phyloP scores from a whole-genome alignment of 2,113 vertebrate species.

The Lamprotornis superbus region DNA sequence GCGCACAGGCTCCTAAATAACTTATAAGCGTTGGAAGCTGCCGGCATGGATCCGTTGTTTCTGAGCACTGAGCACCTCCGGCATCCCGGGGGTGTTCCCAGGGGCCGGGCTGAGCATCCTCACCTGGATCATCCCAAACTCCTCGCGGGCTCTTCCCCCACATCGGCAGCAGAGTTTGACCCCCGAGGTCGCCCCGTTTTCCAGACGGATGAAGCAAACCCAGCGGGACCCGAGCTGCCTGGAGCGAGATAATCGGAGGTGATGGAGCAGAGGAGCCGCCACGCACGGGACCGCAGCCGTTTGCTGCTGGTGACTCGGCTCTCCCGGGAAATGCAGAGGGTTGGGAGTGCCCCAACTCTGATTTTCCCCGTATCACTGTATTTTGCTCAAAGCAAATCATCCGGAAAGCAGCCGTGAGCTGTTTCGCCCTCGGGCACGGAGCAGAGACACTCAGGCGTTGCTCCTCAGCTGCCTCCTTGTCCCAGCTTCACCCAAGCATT shows the following conservation, averaged over 20 bases:
- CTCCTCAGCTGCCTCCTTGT: neutral
- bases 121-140: neutral
- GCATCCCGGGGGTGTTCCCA: neutral
- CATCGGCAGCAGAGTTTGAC: neutral
- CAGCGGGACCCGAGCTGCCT: neutral
- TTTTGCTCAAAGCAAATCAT: neutral
- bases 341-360: neutral
- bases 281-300: neutral
- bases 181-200: neutral
- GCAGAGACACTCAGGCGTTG: accelerated
- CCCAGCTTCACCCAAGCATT: neutral
- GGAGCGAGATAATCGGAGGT: neutral
- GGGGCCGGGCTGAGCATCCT: accelerated
- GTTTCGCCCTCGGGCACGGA: neutral
- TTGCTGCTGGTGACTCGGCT: neutral
- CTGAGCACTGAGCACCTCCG: neutral
- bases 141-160: accelerated
- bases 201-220: neutral
- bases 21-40: neutral
- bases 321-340: neutral
- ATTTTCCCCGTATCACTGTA: neutral
- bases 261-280: constrained; percentile 12
- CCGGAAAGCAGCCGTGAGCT: neutral
- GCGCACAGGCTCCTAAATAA: neutral
- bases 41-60: accelerated